Evolutionary conservation across 2,113 vertebrate genomes (phyloP).

Genomic region (Anhinga anhinga): DNA sequence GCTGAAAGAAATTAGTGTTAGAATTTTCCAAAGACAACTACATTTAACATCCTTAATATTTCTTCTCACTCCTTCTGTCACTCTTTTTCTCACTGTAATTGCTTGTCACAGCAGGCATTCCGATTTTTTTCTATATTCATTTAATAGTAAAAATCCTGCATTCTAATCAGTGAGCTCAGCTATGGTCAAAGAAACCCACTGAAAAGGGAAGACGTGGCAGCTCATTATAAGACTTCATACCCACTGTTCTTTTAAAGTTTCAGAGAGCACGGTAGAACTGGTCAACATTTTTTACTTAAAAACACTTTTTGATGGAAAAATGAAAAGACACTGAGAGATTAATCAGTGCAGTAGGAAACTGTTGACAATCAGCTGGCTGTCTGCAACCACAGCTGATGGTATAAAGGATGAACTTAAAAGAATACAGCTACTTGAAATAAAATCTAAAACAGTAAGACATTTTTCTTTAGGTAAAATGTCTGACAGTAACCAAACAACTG

Average conservation of each 20-base stretch:
- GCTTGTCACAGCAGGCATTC: neutral
- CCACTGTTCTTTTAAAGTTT: neutral
- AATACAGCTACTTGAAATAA: neutral
- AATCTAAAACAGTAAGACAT: neutral
- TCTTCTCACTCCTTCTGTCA: neutral
- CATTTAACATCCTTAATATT: neutral
- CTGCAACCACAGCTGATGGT: neutral
- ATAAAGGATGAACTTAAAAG: constrained; percentile 10
- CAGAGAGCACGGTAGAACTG: neutral
- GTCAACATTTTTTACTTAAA: neutral
- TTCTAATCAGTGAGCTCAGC: neutral
- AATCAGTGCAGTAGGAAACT: constrained; percentile 2
- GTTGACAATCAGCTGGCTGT: neutral
- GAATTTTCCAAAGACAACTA: neutral
- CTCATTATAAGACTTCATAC: neutral
- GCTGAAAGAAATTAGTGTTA: neutral
- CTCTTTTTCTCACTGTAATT: neutral
- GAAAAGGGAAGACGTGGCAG: neutral
- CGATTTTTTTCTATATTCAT: neutral
- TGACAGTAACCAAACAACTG: neutral
- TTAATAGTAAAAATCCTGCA: neutral
- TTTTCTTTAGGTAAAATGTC: neutral
- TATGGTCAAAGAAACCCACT: neutral
- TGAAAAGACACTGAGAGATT: neutral
- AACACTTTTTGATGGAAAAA: constrained; percentile 11